Conservation (phyloP, 53 echinoderm and acorn worm genomes). For the Stichopus horrens region DNA sequence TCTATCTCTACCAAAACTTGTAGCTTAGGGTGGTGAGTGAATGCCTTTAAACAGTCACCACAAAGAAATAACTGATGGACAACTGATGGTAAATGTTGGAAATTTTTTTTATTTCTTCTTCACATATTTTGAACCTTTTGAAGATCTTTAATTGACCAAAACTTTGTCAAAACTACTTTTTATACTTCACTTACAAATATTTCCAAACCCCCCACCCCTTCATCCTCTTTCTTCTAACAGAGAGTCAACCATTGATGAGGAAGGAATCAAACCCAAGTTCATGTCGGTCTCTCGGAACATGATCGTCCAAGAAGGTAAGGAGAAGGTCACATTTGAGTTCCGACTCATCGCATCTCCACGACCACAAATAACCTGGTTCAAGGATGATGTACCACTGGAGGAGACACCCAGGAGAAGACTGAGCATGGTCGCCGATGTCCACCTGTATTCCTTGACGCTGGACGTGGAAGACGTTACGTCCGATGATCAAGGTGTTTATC, state of each 20-base stretch:
- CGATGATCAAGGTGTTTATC: conserved; percentile 82
- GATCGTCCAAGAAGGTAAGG: conserved; percentile 68
- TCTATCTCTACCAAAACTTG: no score
- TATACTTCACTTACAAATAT: no score
- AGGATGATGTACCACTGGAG: conserved; percentile 82
- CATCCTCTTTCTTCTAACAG: conserved; percentile 36
- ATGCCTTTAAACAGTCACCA: no score
- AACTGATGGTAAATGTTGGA: no score
- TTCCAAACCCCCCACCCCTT: no score
- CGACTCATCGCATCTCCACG: conserved; percentile 93
- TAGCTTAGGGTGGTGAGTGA: no score
- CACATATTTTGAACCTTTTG: no score
- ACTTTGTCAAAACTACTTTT: no score
- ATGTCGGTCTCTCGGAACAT: conserved; percentile 81
- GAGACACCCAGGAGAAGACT: conserved; percentile 71
- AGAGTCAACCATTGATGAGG: conserved; percentile 94
- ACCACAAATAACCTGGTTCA: conserved; percentile 85
- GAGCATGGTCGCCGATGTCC: conserved; percentile 97
- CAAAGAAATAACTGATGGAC: no score
- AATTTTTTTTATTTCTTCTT: no score
- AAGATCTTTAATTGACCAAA: no score
- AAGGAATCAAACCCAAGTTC: conserved; percentile 96
- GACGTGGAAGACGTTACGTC: conserved; percentile 73
- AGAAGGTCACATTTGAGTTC: conserved; percentile 87
- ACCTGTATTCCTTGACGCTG: conserved; percentile 84